Base-by-base conservation (phyloP, 2,797 vertebrate species). In the Heliangelus exortis region DNA sequence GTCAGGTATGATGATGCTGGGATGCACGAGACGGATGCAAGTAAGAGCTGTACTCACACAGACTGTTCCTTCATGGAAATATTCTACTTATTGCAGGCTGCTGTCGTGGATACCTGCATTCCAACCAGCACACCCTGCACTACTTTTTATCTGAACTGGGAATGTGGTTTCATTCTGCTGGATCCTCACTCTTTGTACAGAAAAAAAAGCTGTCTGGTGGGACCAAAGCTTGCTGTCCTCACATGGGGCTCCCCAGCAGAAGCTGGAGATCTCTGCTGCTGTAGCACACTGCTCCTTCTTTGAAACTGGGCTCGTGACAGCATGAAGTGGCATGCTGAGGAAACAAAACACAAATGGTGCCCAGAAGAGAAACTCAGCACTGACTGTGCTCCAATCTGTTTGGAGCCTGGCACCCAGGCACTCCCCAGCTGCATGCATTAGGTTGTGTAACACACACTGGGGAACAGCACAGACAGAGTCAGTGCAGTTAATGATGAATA, bases 31-130 rank as follows among this genome's bases (percentile, higher is more conserved):
- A 34, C 39, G 39, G 57, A 7, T 18, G 51, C 12, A 41, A 47
- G 43, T 39, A 51, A 26, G 36, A 87, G 55, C 48, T 50, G 4
- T 57, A 2, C 26, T 84, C 19, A 25, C 4, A 3, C 18, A 5
- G 1, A 23, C 4, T 15, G 6, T 15, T 18, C 3, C 0, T 39
- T 63, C 23, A 3, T 25, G 20, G 31, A 7, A 9, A 31, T 15
- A 13, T 2, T 16, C 5, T 18, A 1, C 19, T 61, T 47, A 7
- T 4, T 51, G 14, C 39, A 78, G 47, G 45, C 31, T 71, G 50
- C 65, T 63, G 11, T 29, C 19, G 25, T 26, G 16, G 15, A 6
- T 41, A 43, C 4, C 25, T 71, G 8, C 58, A 47, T 75, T 54
- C 65, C 7, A 31, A 14, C 5, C 23, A 31, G 15, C 50, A 29